Base-by-base conservation (phyloP, 2,113 vertebrate genomes). In the Lathamus discolor region DNA sequence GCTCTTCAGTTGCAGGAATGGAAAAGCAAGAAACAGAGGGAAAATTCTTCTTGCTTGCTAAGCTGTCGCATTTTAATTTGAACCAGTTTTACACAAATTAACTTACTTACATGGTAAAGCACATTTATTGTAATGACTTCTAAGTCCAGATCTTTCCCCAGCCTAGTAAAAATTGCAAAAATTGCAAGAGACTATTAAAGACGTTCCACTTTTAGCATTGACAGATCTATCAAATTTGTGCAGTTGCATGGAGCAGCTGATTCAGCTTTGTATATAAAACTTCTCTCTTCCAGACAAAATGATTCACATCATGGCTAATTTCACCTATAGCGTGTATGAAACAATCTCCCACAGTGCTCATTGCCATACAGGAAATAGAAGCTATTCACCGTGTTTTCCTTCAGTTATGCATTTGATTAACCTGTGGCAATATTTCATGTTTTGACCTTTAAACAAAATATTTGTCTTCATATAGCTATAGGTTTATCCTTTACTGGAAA, bases 381-480 rank as follows among this genome's bases (percentile, higher is more conserved):
- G 66, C 49, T 83, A 17, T 74, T 87, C 74, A 74, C 64, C 43
- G 12, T 49, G 39, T 82, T 84, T 93, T 91, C 66, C 54, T 68
- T 84, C 64, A 57, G 62, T 63, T 54, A 25, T 54, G 44, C 49
- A 46, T 92, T 88, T 85, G 66, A 84, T 91, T 93, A 95, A 94
- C 81, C 86, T 73, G 54, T 83, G 67, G 83, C 73, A 82, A 31
- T 91, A 92, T 92, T 91, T 92, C 54, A 12, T 44, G 14, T 74
- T 92, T 88, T 95, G 91, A 93, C 76, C 91, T 95, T 94, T 95
- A 91, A 96, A 78, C 64, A 86, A 90, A 96, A 83, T 74, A 72
- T 81, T 92, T 93, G 70, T 85, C 46, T 72, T 49, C 62, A 57
- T 89, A 75, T 93, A 95, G 93, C 48, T 41, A 27, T 44, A 46